A percentile compares a stretch with the other conserved stretches of the same genome.
phyloP scores from a whole-genome alignment of 2,113 vertebrate genomes.

The Potamarius usumacintae region DNA sequence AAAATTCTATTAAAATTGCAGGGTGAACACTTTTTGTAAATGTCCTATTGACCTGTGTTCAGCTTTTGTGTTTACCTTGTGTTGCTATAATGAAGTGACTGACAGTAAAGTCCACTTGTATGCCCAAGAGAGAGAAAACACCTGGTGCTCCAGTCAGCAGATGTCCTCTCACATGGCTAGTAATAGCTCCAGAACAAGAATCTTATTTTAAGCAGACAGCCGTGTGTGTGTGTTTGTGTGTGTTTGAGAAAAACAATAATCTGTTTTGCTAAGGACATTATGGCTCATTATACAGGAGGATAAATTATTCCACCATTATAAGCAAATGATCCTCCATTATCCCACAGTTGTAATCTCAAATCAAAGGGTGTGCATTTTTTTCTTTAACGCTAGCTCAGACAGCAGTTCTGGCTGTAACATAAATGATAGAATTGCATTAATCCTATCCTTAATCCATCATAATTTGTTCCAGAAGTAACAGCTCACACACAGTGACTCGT shows the following conservation, averaged over 20 bases:
- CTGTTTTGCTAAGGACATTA: conserved; percentile 11
- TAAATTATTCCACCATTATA: not conserved
- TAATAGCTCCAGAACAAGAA: conserved; percentile 16
- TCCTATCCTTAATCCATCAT: no score
- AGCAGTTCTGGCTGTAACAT: not conserved
- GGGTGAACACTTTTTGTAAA: not conserved
- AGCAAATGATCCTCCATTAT: not conserved
- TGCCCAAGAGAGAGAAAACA: conserved; percentile 1
- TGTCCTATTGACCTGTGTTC: not conserved
- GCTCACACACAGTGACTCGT: not conserved
- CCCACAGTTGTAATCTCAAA: not conserved
- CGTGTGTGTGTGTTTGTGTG: conserved; percentile 5
- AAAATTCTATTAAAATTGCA: not conserved
- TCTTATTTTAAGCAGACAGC: not conserved
- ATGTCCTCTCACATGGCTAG: not conserved
- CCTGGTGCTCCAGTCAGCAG: conserved; percentile 10
- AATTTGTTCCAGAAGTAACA: not conserved
- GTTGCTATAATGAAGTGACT: not conserved
- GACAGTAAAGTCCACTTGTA: not conserved
- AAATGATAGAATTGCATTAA: not conserved
- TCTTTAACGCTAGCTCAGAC: not conserved
- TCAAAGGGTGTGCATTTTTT: not conserved
- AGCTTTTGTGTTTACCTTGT: not conserved
- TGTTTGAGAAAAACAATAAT: not conserved
- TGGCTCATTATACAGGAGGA: not conserved